Conservation (phyloP, 2,888 invertebrate species). For the Volucella bombylans region DNA sequence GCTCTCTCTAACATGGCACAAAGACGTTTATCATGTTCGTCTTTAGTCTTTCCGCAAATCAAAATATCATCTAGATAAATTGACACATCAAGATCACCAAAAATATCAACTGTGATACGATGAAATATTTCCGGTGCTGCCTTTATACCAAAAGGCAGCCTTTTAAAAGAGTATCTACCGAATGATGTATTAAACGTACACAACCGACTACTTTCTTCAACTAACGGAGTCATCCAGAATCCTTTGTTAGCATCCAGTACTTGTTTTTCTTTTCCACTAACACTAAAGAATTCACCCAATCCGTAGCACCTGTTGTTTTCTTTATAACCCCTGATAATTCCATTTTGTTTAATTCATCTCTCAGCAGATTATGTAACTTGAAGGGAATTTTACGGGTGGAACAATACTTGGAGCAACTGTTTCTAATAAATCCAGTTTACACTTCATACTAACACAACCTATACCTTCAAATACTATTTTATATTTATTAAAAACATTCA, state of each 20-base stretch:
- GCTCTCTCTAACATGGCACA: constrained; percentile 22
- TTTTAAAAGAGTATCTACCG: constrained; percentile 62
- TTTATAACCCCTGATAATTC: constrained; percentile 31
- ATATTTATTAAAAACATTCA: constrained; percentile 1
- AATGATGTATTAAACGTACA: constrained; percentile 74
- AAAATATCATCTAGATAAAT: constrained; percentile 24
- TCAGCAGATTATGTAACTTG: constrained; percentile 12
- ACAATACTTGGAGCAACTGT: constrained; percentile 5
- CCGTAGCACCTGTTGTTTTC: constrained; percentile 55
- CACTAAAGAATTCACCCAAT: constrained; percentile 71
- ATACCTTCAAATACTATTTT: constrained; percentile 14
- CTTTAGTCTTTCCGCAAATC: constrained; percentile 7
- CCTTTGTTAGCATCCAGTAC: constrained; percentile 57
- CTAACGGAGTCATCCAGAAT: constrained; percentile 70
- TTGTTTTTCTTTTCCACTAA: constrained; percentile 60
- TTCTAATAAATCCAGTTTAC: background rate
- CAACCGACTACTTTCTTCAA: constrained; percentile 60
- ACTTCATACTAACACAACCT: constrained; percentile 9
- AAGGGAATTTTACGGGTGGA: constrained; percentile 21
- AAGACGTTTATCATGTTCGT: constrained; percentile 27
- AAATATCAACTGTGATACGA: constrained; percentile 17
- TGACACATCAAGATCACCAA: constrained; percentile 33
- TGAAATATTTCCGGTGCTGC: constrained; percentile 46
- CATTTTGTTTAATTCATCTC: constrained; percentile 15
- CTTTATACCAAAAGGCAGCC: constrained; percentile 45